Percentiles rank a stretch among this genome's conserved stretches.
These are phyloP conservation scores for Cydia splendana DNA, from an alignment of 1,140 invertebrate species.

Conservation along the genomic window DNA sequence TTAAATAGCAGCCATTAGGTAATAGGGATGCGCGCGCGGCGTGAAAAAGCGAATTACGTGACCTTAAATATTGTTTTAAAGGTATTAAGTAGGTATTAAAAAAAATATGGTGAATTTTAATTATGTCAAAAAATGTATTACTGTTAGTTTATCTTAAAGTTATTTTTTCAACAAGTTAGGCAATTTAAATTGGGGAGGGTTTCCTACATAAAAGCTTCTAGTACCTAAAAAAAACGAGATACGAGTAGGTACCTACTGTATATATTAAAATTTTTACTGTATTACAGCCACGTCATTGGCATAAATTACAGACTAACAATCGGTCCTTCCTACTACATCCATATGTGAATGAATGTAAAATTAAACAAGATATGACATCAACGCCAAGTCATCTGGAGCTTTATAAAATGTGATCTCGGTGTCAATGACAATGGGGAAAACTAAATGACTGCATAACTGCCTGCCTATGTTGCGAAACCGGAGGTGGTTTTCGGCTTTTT, in stretches of 20 bases:
- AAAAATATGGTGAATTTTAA: no score
- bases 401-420: conserved; percentile 8
- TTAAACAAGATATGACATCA: conserved; percentile 20
- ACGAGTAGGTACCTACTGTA: not conserved
- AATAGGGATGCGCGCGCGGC: no score
- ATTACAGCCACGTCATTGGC: conserved; percentile 7
- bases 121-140: no score
- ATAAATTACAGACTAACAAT: conserved; percentile 6
- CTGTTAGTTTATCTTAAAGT: no score
- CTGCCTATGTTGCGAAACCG: not conserved
- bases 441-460: not conserved
- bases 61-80: no score
- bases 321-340: conserved; percentile 15
- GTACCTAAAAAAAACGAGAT: not conserved
- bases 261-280: not conserved
- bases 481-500: not conserved
- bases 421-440: conserved; percentile 25
- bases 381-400: conserved; percentile 8
- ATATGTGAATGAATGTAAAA: conserved; percentile 11
- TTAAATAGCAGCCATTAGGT: no score
- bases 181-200: not conserved
- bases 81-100: no score
- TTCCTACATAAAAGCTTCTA: not conserved
- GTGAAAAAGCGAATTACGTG: no score
- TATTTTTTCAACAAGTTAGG: no score